phyloP scores from a whole-genome alignment of 2,888 invertebrate genomes.

The Scaptomyza cyrtandrae region DNA sequence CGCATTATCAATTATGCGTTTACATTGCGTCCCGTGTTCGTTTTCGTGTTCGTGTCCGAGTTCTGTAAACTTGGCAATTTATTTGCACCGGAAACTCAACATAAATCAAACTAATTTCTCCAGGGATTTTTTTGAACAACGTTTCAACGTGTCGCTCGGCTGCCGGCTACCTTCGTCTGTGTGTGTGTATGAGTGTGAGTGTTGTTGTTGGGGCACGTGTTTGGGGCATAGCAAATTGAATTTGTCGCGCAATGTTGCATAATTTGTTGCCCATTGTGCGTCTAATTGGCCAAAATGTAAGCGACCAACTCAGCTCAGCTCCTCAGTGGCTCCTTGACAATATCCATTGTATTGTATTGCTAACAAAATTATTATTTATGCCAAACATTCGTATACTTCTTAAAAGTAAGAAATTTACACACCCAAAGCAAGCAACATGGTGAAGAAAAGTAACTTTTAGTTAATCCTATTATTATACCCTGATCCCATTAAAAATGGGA shows the following conservation, averaged over 20 bases:
- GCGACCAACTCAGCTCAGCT: slow-evolving; percentile 24
- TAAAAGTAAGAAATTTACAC: not conserved
- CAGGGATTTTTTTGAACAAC: slow-evolving; percentile 74
- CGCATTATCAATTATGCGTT: slow-evolving; percentile 79
- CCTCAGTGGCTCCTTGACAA: slow-evolving; percentile 12
- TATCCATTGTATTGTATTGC: slow-evolving; percentile 1
- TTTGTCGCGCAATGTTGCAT: slow-evolving; percentile 76
- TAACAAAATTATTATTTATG: slow-evolving; percentile 20
- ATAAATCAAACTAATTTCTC: slow-evolving; percentile 81
- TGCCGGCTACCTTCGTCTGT: slow-evolving; percentile 19
- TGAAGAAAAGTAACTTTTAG: too few species aligned
- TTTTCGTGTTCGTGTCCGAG: slow-evolving; percentile 49
- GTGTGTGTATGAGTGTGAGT: slow-evolving; percentile 2
- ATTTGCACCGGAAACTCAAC: slow-evolving; percentile 81
- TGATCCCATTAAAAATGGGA: too few species aligned
- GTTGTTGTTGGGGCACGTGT: slow-evolving; percentile 60
- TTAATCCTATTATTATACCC: too few species aligned
- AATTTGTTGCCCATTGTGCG: slow-evolving; percentile 73
- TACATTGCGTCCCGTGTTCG: slow-evolving; percentile 41
- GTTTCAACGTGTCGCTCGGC: slow-evolving; percentile 66
- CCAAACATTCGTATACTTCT: not conserved
- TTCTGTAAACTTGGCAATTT: slow-evolving; percentile 79
- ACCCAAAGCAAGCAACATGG: too few species aligned
- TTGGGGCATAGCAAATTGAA: slow-evolving; percentile 72
- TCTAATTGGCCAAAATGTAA: slow-evolving; percentile 74